Evolutionary conservation across 2,888 invertebrate species (phyloP).

Genomic region (Drosophila kambysellisi): DNA sequence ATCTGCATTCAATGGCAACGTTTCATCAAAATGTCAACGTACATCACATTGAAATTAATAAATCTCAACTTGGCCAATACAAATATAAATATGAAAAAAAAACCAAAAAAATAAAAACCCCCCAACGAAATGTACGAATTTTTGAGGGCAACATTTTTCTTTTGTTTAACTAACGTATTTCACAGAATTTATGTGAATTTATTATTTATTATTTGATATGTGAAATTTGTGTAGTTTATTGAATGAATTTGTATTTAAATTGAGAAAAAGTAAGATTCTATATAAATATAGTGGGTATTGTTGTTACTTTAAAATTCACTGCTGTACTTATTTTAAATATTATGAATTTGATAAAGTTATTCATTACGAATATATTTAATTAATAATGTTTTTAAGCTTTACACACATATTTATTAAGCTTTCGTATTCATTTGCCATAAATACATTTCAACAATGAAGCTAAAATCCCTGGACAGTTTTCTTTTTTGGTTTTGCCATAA

Average conservation of each 20-base stretch:
- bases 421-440: background rate
- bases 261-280: background rate
- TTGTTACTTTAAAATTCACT: background rate
- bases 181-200: slow-evolving; percentile 33
- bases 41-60: slow-evolving; percentile 79
- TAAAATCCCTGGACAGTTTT: slow-evolving; percentile 29
- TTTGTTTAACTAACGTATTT: slow-evolving; percentile 16
- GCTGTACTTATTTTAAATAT: background rate
- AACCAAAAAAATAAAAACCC: slow-evolving; percentile 21
- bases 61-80: slow-evolving; percentile 60
- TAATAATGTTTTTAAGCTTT: background rate
- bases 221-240: background rate
- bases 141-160: slow-evolving; percentile 36
- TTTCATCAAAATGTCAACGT: slow-evolving; percentile 80
- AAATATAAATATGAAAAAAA: slow-evolving; percentile 1
- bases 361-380: background rate
- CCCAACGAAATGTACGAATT: slow-evolving; percentile 44
- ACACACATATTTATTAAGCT: background rate
- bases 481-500: slow-evolving; percentile 52
- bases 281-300: background rate
- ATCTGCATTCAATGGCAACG: slow-evolving; percentile 76
- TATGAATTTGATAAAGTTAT: background rate
- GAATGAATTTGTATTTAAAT: background rate
- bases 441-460: slow-evolving; percentile 7
- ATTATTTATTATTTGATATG: background rate